These are phyloP conservation scores for Strigops habroptila DNA, from an alignment of 2,113 vertebrate species.

Conservation along the genomic window DNA sequence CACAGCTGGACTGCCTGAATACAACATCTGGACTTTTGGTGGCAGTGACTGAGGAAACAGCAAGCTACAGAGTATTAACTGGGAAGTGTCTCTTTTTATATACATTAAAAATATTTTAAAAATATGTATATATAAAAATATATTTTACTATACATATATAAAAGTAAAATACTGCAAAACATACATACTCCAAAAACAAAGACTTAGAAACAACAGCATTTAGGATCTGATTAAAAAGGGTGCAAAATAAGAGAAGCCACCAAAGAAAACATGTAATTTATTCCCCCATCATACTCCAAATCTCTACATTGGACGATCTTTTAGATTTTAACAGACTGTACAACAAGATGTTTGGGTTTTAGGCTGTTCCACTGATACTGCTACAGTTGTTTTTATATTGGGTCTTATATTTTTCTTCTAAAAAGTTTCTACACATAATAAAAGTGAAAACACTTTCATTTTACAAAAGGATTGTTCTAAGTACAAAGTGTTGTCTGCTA, in stretches of 20 bases:
- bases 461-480: neutral
- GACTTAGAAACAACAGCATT: neutral
- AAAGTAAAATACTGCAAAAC: neutral
- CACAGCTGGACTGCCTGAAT: neutral
- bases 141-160: neutral
- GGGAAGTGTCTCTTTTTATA: neutral
- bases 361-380: neutral
- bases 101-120: neutral
- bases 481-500: neutral
- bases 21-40: neutral
- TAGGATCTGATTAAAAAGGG: neutral
- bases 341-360: neutral
- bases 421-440: neutral
- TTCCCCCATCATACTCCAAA: neutral
- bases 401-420: neutral
- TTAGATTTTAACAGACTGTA: conserved; percentile 1
- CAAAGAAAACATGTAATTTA: neutral
- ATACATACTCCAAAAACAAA: neutral
- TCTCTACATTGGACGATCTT: neutral
- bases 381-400: neutral
- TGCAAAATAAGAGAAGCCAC: neutral
- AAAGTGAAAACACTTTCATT: neutral
- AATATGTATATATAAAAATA: neutral
- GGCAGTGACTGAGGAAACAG: neutral
- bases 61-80: neutral